Conservation (phyloP, 2,797 vertebrate genomes). For the Parotocinclus haroldoi region DNA sequence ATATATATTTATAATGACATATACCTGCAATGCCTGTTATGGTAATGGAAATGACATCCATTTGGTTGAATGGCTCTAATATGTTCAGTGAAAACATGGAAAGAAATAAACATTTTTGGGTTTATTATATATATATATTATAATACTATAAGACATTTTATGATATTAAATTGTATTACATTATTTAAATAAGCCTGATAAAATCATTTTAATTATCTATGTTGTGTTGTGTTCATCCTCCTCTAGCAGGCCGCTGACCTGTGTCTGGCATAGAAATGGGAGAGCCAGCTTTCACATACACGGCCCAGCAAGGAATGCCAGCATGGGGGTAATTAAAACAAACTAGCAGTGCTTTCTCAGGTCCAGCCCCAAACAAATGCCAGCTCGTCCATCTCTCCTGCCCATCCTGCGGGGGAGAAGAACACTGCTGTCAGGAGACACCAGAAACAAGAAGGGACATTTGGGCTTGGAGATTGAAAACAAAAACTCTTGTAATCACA, state of each 20-base stretch:
- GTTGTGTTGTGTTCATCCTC: neutral
- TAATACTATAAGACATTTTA: too few relatives aligned
- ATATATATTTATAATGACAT: too few relatives aligned
- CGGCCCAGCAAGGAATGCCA: slow-evolving; percentile 38
- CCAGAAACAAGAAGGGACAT: slow-evolving; percentile 34
- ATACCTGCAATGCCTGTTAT: too few relatives aligned
- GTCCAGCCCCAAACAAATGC: slow-evolving; percentile 50
- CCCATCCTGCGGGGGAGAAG: slow-evolving; percentile 11
- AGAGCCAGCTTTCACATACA: slow-evolving; percentile 50
- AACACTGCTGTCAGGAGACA: slow-evolving; percentile 8
- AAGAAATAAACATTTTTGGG: too few relatives aligned
- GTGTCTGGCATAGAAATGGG: slow-evolving; percentile 31
- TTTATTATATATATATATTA: too few relatives aligned
- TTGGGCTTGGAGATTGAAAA: slow-evolving; percentile 23
- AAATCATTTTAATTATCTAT: neutral
- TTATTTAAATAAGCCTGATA: too few relatives aligned
- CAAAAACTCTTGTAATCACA: neutral
- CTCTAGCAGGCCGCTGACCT: slow-evolving; percentile 18
- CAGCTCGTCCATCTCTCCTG: slow-evolving; percentile 26
- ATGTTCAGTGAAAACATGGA: too few relatives aligned
- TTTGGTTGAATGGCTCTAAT: too few relatives aligned
- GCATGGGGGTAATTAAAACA: slow-evolving; percentile 61
- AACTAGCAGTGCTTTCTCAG: slow-evolving; percentile 49
- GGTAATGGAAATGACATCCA: too few relatives aligned
- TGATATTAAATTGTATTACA: too few relatives aligned